A percentile compares a stretch with the other conserved stretches of the same genome.
Conservation (phyloP, 2,797 vertebrate genomes). For the Ptychobarbus kaznakovi region DNA sequence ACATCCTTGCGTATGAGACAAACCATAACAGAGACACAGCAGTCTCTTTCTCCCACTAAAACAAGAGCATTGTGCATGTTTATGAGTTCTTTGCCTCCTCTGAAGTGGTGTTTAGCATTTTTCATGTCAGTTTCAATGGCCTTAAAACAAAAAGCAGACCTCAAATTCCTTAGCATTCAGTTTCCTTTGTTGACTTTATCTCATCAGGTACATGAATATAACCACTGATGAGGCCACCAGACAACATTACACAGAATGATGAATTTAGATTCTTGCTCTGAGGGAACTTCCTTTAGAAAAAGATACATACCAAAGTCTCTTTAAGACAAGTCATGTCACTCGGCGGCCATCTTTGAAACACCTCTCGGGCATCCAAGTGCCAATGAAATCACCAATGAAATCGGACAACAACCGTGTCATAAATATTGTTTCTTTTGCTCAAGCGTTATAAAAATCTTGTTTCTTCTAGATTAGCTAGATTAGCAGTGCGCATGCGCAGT, state of each 20-base stretch:
- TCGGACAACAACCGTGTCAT: too few species aligned
- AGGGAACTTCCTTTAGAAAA: constrained; percentile 6
- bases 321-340: too few species aligned
- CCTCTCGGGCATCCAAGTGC: too few species aligned
- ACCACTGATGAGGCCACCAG: constrained; percentile 33
- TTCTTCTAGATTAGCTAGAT: too few species aligned
- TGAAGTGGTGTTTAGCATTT: constrained; percentile 8
- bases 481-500: too few species aligned
- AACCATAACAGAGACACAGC: background rate
- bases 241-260: constrained; percentile 8
- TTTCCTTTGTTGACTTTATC: constrained; percentile 13
- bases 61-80: constrained; percentile 19
- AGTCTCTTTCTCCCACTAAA: background rate
- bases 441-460: too few species aligned
- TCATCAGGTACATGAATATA: constrained; percentile 21
- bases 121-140: constrained; percentile 6
- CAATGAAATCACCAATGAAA: too few species aligned
- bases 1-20: background rate
- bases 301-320: constrained; percentile 1
- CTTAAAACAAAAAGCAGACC: constrained; percentile 36
- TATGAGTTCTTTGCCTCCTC: background rate
- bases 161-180: constrained; percentile 12
- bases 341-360: too few species aligned
- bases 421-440: too few species aligned
- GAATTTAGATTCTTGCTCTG: background rate